Conservation (phyloP, 2,797 vertebrate genomes). For the Manis crassicaudata region DNA sequence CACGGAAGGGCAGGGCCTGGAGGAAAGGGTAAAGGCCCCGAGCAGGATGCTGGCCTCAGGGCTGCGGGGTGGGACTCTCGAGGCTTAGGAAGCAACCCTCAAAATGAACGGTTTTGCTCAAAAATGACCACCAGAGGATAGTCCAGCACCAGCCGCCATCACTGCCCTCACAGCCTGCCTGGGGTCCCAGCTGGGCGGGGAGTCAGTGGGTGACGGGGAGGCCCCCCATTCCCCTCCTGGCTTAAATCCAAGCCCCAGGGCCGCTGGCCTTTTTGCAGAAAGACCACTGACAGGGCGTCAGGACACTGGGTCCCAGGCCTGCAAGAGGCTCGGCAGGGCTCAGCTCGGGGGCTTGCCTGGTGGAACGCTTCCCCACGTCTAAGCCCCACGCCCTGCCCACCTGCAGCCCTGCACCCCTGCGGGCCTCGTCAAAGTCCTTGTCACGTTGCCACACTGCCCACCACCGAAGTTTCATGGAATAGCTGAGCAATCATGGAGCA, state of each 20-base stretch:
- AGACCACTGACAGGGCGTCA: neutral
- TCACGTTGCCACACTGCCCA: neutral
- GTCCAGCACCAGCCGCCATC: no score
- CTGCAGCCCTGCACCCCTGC: neutral
- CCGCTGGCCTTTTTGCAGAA: neutral
- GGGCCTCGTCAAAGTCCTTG: neutral
- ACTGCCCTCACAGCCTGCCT: neutral
- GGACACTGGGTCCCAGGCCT: neutral
- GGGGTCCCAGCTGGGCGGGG: neutral
- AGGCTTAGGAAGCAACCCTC: neutral
- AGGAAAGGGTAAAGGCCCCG: no score
- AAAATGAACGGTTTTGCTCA: accelerated
- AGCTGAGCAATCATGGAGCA: neutral
- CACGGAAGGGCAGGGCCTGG: accelerated
- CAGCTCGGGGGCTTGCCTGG: neutral
- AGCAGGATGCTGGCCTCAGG: neutral
- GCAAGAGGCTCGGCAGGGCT: neutral
- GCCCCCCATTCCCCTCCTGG: neutral
- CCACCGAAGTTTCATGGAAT: neutral
- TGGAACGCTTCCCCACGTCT: neutral
- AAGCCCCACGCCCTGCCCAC: accelerated
- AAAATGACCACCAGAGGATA: accelerated
- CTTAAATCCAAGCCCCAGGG: neutral
- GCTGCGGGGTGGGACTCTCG: neutral
- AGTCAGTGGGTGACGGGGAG: neutral